Conservation (phyloP, 23 tunicate species). For the Phallusia fumigata region DNA sequence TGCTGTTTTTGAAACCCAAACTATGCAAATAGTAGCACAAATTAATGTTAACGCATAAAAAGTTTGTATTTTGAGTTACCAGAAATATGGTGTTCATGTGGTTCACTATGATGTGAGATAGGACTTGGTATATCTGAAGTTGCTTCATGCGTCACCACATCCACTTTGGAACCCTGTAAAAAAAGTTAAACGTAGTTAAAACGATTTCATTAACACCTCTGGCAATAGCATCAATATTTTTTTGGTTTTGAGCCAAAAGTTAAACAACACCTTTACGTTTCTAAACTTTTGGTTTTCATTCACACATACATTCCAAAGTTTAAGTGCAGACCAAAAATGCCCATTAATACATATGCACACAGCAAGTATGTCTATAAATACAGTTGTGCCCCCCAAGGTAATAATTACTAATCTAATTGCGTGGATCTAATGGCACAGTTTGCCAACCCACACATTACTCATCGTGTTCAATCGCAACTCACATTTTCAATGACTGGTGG, state of each 20-base stretch:
- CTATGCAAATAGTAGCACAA: too few relatives aligned
- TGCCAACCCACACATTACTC: constrained; percentile 12
- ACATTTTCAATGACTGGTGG: constrained; percentile 25
- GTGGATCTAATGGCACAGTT: not conserved
- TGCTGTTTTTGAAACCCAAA: too few relatives aligned
- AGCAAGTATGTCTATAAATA: not conserved
- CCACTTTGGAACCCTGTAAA: constrained; percentile 7
- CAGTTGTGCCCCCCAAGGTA: not conserved
- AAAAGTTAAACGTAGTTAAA: too few relatives aligned
- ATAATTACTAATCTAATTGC: not conserved
- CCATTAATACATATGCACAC: too few relatives aligned
- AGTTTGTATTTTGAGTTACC: too few relatives aligned
- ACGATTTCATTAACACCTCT: too few relatives aligned
- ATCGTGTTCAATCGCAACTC: not conserved
- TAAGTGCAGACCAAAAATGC: too few relatives aligned
- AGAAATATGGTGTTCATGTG: not conserved
- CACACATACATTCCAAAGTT: not conserved
- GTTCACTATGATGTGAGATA: constrained; percentile 14
- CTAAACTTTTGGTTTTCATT: not conserved
- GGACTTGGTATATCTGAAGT: constrained; percentile 19
- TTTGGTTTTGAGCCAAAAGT: too few relatives aligned
- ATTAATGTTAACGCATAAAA: too few relatives aligned
- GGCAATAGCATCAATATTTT: too few relatives aligned
- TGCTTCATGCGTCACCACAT: not conserved
- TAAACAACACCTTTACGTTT: too few relatives aligned